Evolutionary conservation across 2,888 invertebrate genomes (phyloP).

Genomic region (Amphimallon solstitiale): DNA sequence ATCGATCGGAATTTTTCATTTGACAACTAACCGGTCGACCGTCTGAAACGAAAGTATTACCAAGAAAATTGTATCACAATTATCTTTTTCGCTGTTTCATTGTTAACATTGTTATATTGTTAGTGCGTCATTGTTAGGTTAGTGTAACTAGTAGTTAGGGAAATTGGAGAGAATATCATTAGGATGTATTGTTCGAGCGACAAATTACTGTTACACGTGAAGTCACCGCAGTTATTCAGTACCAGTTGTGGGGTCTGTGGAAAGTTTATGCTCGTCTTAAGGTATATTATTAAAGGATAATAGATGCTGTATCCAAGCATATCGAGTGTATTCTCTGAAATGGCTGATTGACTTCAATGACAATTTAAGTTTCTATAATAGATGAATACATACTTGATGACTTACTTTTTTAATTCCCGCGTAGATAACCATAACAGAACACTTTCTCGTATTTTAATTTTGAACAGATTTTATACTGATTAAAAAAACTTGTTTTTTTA

Average conservation of each 20-base stretch:
- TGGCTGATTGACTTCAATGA: no score
- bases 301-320: no score
- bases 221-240: not conserved
- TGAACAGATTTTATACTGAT: no score
- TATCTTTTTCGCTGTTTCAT: constrained; percentile 16
- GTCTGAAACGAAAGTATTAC: not conserved
- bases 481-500: no score
- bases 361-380: no score
- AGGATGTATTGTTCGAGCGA: constrained; percentile 10
- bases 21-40: not conserved
- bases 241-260: not conserved
- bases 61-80: constrained; percentile 1
- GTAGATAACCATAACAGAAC: no score
- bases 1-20: constrained; percentile 36
- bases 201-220: constrained; percentile 20
- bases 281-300: constrained; percentile 10
- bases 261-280: not conserved
- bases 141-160: constrained; percentile 12
- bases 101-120: constrained; percentile 20
- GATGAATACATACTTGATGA: no score
- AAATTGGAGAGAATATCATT: constrained; percentile 24
- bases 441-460: no score
- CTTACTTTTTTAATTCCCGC: no score
- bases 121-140: not conserved
- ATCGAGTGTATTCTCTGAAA: no score